Conservation (phyloP, 2,113 vertebrate genomes). For the Pleuronectes platessa region DNA sequence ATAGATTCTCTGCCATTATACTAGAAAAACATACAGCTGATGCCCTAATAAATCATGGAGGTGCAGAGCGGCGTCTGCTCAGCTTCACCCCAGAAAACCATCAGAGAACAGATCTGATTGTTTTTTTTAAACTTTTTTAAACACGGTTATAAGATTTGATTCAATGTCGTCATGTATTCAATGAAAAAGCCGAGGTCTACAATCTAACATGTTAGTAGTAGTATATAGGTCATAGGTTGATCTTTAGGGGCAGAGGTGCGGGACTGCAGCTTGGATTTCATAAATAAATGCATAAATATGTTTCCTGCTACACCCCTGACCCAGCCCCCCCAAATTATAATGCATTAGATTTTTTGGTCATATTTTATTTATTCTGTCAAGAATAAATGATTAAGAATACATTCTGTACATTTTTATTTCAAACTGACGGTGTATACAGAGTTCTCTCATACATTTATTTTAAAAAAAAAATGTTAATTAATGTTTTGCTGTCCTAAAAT, state of each 20-base stretch:
- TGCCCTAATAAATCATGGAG: conserved; percentile 54
- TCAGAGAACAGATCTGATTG: not conserved
- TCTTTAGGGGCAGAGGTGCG: not conserved
- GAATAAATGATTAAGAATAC: no score
- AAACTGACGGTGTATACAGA: no score
- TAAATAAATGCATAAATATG: not conserved
- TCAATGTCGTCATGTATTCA: not conserved
- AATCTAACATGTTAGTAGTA: not conserved
- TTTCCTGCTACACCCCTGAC: no score
- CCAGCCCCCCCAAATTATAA: no score
- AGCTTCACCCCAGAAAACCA: conserved; percentile 23
- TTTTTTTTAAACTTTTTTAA: conserved; percentile 1
- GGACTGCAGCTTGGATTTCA: not conserved
- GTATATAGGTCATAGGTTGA: not conserved
- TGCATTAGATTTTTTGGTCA: no score
- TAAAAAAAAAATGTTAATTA: no score
- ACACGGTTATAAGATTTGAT: not conserved
- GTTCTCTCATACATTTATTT: no score
- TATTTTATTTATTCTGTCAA: no score
- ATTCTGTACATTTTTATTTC: no score
- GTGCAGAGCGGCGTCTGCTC: conserved; percentile 39
- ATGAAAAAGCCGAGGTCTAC: not conserved
- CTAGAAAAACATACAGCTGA: conserved; percentile 58
- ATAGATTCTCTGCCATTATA: conserved; percentile 57
- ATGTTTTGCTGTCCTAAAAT: not conserved